Evolutionary conservation across 2,888 invertebrate species (phyloP).

Genomic region (Chalcosyrphus nemorum): DNA sequence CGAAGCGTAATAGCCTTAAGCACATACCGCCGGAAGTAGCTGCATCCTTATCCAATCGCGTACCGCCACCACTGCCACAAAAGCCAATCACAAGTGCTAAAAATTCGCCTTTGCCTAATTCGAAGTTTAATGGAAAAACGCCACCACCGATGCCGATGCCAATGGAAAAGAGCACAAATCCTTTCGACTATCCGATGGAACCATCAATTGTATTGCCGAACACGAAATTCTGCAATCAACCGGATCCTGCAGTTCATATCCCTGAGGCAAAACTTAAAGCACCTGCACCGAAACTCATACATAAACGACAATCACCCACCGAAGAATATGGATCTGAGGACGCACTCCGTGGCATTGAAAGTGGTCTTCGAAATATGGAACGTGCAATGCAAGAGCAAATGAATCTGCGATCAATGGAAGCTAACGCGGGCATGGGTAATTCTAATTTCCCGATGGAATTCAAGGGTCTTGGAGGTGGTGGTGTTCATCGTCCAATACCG

Average conservation of each 20-base stretch:
- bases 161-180: slow-evolving; percentile 80
- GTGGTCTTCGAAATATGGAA: slow-evolving; percentile 82
- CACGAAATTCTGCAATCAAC: slow-evolving; percentile 22
- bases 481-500: slow-evolving; percentile 72
- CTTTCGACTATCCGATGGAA: slow-evolving; percentile 76
- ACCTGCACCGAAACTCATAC: slow-evolving; percentile 27
- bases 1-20: slow-evolving; percentile 81
- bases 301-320: slow-evolving; percentile 76
- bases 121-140: slow-evolving; percentile 80
- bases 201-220: slow-evolving; percentile 19
- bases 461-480: slow-evolving; percentile 22
- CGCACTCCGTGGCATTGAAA: slow-evolving; percentile 81
- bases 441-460: slow-evolving; percentile 72
- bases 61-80: slow-evolving; percentile 80
- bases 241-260: slow-evolving; percentile 4
- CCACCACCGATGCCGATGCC: slow-evolving; percentile 74
- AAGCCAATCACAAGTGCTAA: slow-evolving; percentile 80
- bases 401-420: slow-evolving; percentile 80
- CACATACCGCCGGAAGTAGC: slow-evolving; percentile 77
- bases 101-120: slow-evolving; percentile 78
- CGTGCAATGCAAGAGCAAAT: slow-evolving; percentile 82
- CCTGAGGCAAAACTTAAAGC: slow-evolving; percentile 58
- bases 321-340: slow-evolving; percentile 82
- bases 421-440: slow-evolving; percentile 74
- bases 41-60: slow-evolving; percentile 65